Evolutionary conservation across 2,888 invertebrate species (phyloP).

Genomic region (Clivina fossor): DNA sequence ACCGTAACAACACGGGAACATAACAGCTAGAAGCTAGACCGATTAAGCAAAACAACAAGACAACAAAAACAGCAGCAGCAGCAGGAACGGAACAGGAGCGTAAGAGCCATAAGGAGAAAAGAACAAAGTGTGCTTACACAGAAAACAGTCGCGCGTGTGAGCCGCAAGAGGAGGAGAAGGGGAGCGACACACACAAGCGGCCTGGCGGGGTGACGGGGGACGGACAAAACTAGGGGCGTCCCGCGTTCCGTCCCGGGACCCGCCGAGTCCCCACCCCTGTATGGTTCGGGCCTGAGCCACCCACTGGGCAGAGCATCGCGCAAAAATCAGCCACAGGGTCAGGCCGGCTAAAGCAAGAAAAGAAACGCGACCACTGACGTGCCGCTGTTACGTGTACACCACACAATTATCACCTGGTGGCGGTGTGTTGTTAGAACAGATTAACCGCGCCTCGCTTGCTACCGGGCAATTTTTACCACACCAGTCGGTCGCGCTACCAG

Average conservation of each 20-base stretch:
- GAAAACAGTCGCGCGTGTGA: neutral
- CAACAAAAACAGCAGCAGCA: slow-evolving; percentile 49
- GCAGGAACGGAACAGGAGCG: slow-evolving; percentile 41
- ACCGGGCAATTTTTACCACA: slow-evolving; percentile 37
- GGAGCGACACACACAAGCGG: slow-evolving; percentile 2
- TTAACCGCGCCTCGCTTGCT: slow-evolving; percentile 43
- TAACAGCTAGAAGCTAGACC: no score
- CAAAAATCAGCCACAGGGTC: slow-evolving; percentile 50
- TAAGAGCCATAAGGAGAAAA: slow-evolving; percentile 17
- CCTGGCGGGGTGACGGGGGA: slow-evolving; percentile 11
- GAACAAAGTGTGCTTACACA: neutral
- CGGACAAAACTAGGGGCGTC: slow-evolving; percentile 31
- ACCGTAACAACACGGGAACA: no score
- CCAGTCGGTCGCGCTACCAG: slow-evolving; percentile 26
- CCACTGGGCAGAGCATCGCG: slow-evolving; percentile 61
- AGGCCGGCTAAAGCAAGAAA: slow-evolving; percentile 52
- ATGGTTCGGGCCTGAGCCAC: slow-evolving; percentile 60
- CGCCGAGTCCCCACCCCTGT: slow-evolving; percentile 56
- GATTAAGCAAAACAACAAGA: no score
- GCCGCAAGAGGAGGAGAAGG: neutral
- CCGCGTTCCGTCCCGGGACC: slow-evolving; percentile 56
- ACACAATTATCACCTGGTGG: slow-evolving; percentile 56
- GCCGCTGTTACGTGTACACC: slow-evolving; percentile 50
- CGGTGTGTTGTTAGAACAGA: slow-evolving; percentile 44
- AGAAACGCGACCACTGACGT: slow-evolving; percentile 65